phyloP scores from a whole-genome alignment of 2,797 vertebrate species.

The Gymnopithys bicolor region DNA sequence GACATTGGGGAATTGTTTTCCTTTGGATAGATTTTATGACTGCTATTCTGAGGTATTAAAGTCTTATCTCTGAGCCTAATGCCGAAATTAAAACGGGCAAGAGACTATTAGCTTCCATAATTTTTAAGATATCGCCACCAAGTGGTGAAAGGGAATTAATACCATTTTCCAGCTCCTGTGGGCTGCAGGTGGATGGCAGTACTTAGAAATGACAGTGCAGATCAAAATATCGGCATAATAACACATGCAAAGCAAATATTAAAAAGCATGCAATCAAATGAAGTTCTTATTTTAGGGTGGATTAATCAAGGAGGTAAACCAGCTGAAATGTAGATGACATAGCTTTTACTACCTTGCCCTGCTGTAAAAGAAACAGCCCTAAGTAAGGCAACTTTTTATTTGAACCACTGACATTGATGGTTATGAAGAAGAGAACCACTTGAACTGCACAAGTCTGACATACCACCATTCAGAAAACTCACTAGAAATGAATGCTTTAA shows the following conservation, averaged over 20 bases:
- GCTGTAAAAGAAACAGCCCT: not conserved
- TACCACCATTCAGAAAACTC: constrained; percentile 5
- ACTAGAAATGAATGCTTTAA: constrained; percentile 27
- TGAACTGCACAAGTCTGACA: not conserved
- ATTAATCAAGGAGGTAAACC: not conserved
- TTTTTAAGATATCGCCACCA: constrained; percentile 59
- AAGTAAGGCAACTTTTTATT: not conserved
- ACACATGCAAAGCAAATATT: not conserved
- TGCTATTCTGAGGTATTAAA: not conserved
- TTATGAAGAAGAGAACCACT: not conserved
- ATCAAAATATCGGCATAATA: not conserved
- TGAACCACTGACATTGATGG: not conserved
- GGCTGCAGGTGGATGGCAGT: not conserved
- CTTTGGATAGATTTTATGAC: not conserved
- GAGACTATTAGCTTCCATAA: not conserved
- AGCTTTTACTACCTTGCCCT: not conserved
- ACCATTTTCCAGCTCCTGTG: not conserved
- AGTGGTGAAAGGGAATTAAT: not conserved
- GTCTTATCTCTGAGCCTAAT: not conserved
- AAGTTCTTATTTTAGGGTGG: not conserved
- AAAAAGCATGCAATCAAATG: not conserved
- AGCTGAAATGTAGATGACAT: constrained; percentile 12
- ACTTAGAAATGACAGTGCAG: fast-evolving
- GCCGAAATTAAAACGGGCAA: fast-evolving
- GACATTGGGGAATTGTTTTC: not conserved